Evolutionary conservation across 1,140 invertebrate genomes (phyloP).

Genomic region (Tetramorium alpestre): DNA sequence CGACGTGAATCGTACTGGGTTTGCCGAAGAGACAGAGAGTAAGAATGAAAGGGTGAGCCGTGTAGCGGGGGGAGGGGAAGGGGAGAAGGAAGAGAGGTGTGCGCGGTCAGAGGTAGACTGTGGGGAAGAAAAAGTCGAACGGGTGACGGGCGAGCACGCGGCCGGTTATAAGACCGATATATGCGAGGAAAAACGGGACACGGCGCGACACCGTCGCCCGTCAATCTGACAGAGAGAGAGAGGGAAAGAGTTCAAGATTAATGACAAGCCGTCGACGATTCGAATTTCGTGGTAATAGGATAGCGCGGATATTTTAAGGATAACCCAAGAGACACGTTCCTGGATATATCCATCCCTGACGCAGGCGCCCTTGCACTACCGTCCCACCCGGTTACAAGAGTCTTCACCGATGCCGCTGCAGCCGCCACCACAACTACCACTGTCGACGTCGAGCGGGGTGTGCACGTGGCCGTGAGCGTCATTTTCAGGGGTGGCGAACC

Average conservation of each 20-base stretch:
- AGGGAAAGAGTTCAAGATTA: slow-evolving; percentile 68
- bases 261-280: slow-evolving; percentile 74
- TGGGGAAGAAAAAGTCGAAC: slow-evolving; percentile 24
- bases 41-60: slow-evolving; percentile 45
- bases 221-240: not conserved
- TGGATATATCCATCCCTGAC: slow-evolving; percentile 63
- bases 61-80: not conserved
- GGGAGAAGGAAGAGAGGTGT: not conserved
- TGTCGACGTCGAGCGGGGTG: not conserved
- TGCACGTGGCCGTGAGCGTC: slow-evolving; percentile 51
- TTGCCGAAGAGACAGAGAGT: slow-evolving; percentile 29
- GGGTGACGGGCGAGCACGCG: not conserved
- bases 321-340: slow-evolving; percentile 75
- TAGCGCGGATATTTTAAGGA: slow-evolving; percentile 75
- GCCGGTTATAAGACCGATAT: slow-evolving; percentile 36
- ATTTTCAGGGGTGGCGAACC: not conserved
- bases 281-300: slow-evolving; percentile 78
- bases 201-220: not conserved
- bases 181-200: slow-evolving; percentile 14
- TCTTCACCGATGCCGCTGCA: slow-evolving; percentile 39
- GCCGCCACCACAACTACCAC: not conserved
- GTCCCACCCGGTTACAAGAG: slow-evolving; percentile 71
- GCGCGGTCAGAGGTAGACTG: not conserved
- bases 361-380: slow-evolving; percentile 68
- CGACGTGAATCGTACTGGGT: slow-evolving; percentile 63